Percentiles rank a stretch among this genome's conserved stretches.
These are phyloP conservation scores for Hestina assimilis DNA, from an alignment of 1,140 invertebrate genomes.

Conservation along the genomic window DNA sequence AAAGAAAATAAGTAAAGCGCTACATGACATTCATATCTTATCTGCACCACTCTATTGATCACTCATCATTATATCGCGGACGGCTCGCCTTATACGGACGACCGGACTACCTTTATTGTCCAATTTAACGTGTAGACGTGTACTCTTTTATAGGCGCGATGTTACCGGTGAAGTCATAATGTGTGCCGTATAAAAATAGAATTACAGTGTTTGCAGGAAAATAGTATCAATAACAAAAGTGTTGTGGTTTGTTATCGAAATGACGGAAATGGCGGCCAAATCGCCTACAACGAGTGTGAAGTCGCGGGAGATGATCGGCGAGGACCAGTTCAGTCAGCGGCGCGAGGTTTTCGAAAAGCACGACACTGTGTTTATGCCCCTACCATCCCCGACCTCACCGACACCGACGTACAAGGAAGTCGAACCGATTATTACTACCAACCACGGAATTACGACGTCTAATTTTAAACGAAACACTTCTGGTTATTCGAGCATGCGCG, in stretches of 20 bases:
- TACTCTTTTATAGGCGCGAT: slow-evolving; percentile 63
- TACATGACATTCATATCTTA: slow-evolving; percentile 66
- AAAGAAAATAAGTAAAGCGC: slow-evolving; percentile 62
- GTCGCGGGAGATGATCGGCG: slow-evolving; percentile 71
- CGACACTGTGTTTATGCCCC: slow-evolving; percentile 68
- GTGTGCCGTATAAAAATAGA: slow-evolving; percentile 71
- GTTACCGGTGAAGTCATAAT: slow-evolving; percentile 75
- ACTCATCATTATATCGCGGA: slow-evolving; percentile 69
- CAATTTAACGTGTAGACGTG: slow-evolving; percentile 69
- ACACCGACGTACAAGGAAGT: slow-evolving; percentile 51
- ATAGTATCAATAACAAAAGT: slow-evolving; percentile 73
- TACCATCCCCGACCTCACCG: slow-evolving; percentile 46
- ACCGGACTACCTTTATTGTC: slow-evolving; percentile 69
- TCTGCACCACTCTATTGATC: slow-evolving; percentile 71
- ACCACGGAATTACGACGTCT: slow-evolving; percentile 66
- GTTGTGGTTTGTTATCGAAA: slow-evolving; percentile 74
- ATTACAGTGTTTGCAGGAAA: slow-evolving; percentile 73
- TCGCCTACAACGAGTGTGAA: slow-evolving; percentile 71
- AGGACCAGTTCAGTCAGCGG: slow-evolving; percentile 70
- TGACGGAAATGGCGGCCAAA: slow-evolving; percentile 71
- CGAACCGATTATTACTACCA: slow-evolving; percentile 67
- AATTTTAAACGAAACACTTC: slow-evolving; percentile 68
- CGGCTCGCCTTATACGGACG: slow-evolving; percentile 65
- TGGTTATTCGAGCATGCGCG: slow-evolving; percentile 70
- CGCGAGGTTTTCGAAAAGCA: slow-evolving; percentile 72